phyloP scores from a whole-genome alignment of 2,113 vertebrate species.

The Ptychochromis oligacanthus region DNA sequence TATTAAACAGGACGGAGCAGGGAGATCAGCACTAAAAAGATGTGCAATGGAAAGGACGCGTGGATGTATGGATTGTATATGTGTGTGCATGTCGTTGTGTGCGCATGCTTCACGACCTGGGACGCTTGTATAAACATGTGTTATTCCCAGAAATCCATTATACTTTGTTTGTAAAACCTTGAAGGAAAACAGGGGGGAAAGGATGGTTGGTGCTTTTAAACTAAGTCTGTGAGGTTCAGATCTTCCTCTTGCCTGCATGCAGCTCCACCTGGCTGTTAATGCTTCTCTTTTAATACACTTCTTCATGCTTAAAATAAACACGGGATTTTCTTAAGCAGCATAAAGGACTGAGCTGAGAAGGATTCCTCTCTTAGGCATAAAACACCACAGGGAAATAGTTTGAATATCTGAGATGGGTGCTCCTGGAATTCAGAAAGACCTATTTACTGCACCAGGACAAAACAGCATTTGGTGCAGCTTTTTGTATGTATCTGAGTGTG shows the following conservation, averaged over 20 bases:
- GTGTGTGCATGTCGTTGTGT: not conserved
- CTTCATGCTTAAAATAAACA: constrained; percentile 36
- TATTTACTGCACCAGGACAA: constrained; percentile 25
- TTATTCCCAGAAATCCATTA: constrained; percentile 21
- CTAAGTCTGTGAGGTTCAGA: not conserved
- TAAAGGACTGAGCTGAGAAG: constrained; percentile 29
- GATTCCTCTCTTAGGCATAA: constrained; percentile 21
- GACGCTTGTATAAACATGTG: constrained; percentile 36
- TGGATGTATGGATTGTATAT: constrained; percentile 2
- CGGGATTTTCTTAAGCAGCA: constrained; percentile 22
- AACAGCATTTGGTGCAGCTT: not conserved
- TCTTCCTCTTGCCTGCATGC: not conserved
- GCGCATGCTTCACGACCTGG: not conserved
- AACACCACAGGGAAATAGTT: constrained; percentile 59
- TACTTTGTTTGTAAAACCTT: not conserved
- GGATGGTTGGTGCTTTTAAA: not conserved
- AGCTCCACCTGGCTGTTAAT: constrained; percentile 25
- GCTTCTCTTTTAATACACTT: constrained; percentile 7
- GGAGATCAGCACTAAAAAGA: constrained; percentile 37
- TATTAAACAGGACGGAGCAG: constrained; percentile 43
- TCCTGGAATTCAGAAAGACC: constrained; percentile 52
- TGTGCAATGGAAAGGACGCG: constrained; percentile 22
- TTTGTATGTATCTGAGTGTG: not conserved
- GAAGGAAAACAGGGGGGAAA: not conserved
- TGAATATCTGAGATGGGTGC: constrained; percentile 55